Conservation (phyloP, 2,113 vertebrate species). For the Vulpes lagopus region DNA sequence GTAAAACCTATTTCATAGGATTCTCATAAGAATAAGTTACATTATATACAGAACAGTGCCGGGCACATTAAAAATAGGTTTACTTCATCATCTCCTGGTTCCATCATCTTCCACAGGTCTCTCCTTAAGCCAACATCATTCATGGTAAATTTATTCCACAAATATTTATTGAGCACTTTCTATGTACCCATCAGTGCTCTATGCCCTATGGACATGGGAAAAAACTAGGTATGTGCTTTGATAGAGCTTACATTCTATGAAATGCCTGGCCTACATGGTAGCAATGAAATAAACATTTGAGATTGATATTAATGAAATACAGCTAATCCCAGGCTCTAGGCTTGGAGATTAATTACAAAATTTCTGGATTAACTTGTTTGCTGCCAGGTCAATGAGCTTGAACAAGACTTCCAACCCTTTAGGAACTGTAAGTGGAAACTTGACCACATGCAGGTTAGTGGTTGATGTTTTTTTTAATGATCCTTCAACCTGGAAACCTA, state of each 20-base stretch:
- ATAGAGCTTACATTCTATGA: background rate
- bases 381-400: background rate
- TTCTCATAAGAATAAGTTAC: conserved; percentile 12
- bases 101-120: background rate
- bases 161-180: background rate
- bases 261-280: background rate
- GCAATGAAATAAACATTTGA: background rate
- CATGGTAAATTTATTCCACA: background rate
- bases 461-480: background rate
- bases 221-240: background rate
- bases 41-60: background rate
- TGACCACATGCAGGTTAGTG: background rate
- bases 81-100: background rate
- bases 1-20: background rate
- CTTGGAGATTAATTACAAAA: background rate
- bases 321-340: background rate
- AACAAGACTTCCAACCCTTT: background rate
- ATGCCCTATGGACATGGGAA: background rate
- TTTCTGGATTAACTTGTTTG: conserved; percentile 8
- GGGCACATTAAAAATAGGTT: background rate
- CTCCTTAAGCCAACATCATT: background rate
- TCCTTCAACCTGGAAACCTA: background rate
- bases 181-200: background rate
- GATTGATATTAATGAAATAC: background rate
- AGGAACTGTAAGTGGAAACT: background rate